Evolutionary conservation across 2,797 vertebrate genomes (phyloP), one percentile per base, ranked within the genome.

Genomic region (Sebastes oblongus): DNA sequence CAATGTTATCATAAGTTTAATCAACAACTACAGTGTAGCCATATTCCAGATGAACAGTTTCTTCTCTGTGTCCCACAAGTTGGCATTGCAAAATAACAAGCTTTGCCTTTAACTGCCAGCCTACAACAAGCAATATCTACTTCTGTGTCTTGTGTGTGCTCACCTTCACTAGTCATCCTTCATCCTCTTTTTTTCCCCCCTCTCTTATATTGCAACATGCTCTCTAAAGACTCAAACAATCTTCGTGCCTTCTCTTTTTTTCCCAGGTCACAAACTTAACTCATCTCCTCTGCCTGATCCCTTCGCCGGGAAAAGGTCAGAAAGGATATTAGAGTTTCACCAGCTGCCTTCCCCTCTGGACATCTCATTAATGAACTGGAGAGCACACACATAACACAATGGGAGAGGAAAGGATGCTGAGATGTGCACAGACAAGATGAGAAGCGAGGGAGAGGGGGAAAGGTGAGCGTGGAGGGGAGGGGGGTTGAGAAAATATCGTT

Each of bases 301-400:
- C 65, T 77, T 73, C 69, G 66, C 55, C 18, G 50, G n/a, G 75
- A 80, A 93, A 93, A 94, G 93, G 93, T 94, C 91, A 93, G 72
- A 75, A 81, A 89, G 89, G 91, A 93, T 91, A 92, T 93, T 91
- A 92, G 89, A 91, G 85, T 86, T 90, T 86, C 91, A 80, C 75
- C 92, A 94, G 92, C 91, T 94, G 92, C 88, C 81, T 91, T 75
- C 88, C 82, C 91, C 89, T 82, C 85, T 84, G 84, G 91, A 92
- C 87, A 82, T 88, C 86, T 92, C 89, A 84, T 91, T 92, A 93
- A 92, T 88, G 86, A 92, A 79, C 78, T 78, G 71, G 52, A 87
- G 88, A 90, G 86, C 85, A 66, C 88, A 89, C 76, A 87, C 73
- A 56, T 66, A 78, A 87, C 89, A 92, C 86, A 91, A 88, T 78